Evolutionary conservation across 2,888 invertebrate species (phyloP).

Genomic region (Axea sp.): DNA sequence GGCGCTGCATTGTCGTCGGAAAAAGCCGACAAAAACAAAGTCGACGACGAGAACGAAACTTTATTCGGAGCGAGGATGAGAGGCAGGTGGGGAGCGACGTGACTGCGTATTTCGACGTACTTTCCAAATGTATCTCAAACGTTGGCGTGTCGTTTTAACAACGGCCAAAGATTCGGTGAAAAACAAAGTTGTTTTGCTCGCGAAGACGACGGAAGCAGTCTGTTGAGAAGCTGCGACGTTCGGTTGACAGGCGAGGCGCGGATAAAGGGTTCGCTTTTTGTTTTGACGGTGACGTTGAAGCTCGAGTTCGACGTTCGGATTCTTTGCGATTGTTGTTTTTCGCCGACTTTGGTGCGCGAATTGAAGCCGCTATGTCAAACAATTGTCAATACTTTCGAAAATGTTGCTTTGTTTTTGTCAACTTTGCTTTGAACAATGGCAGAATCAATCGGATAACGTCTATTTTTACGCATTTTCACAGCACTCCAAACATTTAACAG

Average conservation of each 20-base stretch:
- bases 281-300: not conserved
- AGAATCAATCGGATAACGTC: slow-evolving; percentile 6
- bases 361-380: too few relatives aligned
- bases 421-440: slow-evolving; percentile 9
- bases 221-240: not conserved
- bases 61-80: slow-evolving; percentile 4
- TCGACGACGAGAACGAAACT: not conserved
- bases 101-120: slow-evolving; percentile 39
- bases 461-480: slow-evolving; percentile 18
- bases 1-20: too few relatives aligned
- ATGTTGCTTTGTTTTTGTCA: slow-evolving; percentile 6
- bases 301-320: not conserved
- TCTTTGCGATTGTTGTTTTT: not conserved
- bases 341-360: not conserved
- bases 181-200: not conserved
- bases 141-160: slow-evolving; percentile 20
- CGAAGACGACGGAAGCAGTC: not conserved
- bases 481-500: not conserved
- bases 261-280: not conserved
- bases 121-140: slow-evolving; percentile 35
- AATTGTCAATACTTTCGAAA: too few relatives aligned
- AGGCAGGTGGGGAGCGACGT: slow-evolving; percentile 38
- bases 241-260: slow-evolving; percentile 1
- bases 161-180: not conserved
- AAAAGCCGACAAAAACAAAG: too few relatives aligned